These are phyloP conservation scores for Squalus acanthias DNA, from an alignment of 2,797 vertebrate genomes.

Conservation along the genomic window DNA sequence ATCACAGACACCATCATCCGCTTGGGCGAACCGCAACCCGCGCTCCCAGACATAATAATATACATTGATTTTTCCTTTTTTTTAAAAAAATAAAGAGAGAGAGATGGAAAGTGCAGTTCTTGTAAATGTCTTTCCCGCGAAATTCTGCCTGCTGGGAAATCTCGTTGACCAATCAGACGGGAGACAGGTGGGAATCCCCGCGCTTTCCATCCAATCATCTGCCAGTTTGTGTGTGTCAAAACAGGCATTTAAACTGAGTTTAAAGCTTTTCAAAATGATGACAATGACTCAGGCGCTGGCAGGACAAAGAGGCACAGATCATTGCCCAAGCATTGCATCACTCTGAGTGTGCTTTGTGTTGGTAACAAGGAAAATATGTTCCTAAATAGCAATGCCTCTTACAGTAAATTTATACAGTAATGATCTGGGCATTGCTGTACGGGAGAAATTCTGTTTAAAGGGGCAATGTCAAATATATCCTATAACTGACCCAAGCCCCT, in stretches of 20 bases:
- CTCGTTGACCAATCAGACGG: neutral
- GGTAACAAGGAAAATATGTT: neutral
- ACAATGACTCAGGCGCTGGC: constrained; percentile 7
- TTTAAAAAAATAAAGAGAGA: neutral
- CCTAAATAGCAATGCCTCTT: neutral
- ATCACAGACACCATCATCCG: constrained; percentile 13
- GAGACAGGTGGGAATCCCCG: neutral
- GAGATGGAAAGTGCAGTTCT: neutral
- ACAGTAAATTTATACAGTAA: neutral
- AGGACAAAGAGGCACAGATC: neutral
- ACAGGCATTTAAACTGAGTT: constrained; percentile 23
- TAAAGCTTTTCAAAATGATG: neutral
- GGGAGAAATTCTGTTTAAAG: neutral
- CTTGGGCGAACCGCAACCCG: neutral
- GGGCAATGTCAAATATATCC: neutral
- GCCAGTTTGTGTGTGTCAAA: neutral
- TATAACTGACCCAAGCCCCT: neutral
- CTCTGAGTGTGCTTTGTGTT: neutral
- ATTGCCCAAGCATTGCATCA: neutral
- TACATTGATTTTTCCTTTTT: constrained; percentile 10
- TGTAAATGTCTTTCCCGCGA: neutral
- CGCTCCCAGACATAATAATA: constrained; percentile 21
- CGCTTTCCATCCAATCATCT: constrained; percentile 22
- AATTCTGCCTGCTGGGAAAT: constrained; percentile 21
- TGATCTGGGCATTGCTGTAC: neutral